Conservation (phyloP, 2,888 invertebrate genomes). For the Agrotis exclamationis region DNA sequence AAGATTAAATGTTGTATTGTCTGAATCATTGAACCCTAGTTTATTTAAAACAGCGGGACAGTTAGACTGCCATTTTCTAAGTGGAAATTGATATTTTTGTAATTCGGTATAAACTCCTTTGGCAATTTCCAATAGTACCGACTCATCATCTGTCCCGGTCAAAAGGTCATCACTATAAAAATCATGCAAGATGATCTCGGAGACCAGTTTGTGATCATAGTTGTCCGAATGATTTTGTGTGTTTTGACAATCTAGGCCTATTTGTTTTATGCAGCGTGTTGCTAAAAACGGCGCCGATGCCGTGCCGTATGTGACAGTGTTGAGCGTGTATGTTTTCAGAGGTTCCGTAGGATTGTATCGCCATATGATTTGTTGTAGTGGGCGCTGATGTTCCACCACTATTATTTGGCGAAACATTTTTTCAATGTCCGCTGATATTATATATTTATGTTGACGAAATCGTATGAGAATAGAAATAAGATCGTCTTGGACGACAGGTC, state of each 20-base stretch:
- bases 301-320: background rate
- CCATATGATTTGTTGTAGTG: too few relatives aligned
- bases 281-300: background rate
- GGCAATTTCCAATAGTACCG: constrained; percentile 3
- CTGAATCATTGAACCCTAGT: too few relatives aligned
- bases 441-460: too few relatives aligned
- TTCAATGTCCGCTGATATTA: too few relatives aligned
- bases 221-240: too few relatives aligned
- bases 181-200: background rate
- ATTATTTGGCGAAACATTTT: too few relatives aligned
- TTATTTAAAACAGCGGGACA: background rate
- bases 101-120: constrained; percentile 3
- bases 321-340: too few relatives aligned
- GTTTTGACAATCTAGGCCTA: background rate
- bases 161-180: constrained; percentile 3
- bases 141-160: constrained; percentile 2
- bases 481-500: too few relatives aligned
- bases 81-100: background rate
- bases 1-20: too few relatives aligned
- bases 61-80: constrained; percentile 3
- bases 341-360: too few relatives aligned
- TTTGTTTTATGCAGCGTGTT: background rate
- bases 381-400: too few relatives aligned
- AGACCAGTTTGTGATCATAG: constrained; percentile 3
- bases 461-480: too few relatives aligned